Base-by-base conservation (phyloP, 30 jellyfish, hydroid and myxozoan species). In the Mastigias papua region DNA sequence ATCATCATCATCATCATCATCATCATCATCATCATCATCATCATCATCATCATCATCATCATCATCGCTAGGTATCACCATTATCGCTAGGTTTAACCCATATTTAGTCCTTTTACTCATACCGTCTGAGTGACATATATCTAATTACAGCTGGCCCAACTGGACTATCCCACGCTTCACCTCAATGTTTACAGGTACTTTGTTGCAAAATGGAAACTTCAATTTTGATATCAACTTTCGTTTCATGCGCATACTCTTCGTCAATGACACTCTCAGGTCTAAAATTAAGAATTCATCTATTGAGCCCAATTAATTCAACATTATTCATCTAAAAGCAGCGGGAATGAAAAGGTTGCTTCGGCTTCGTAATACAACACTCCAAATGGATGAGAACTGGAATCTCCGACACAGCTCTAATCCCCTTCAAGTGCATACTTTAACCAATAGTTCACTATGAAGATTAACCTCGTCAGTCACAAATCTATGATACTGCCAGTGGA, bases 391-490 rank as follows among this genome's bases (percentile, higher is more conserved):
- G 42, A 63, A 63, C 6, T 9, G 23, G 35, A 63, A 2, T 1
- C 26, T 7, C 42, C 74, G 22, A 7, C 42, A 63, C 23, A 7
- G 3, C 19, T 63, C 23, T 63, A 23, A 27, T 27, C 46, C 74
- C 23, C 37, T 27, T 63, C 74, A 63, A 63, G 74, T 63, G 74
- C 26, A 21, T 63, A 8, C 37, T 23, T 27, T 63, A 1, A 63
- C 74, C 74, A 63, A 11, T 23, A 4, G 13, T 1, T 63, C 32
- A 23, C 5, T 3, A 6, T 63, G 10, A 4, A 63, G 64, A 69
- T 69, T 69, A 69, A 73, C 85, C 69, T 73, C 19, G 71, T 25
- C 69, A 3, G 32, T 57, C 69, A 58, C 29, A 67, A 27, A 50
- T n/a, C 37, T 33, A 31, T 69, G 80, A 69, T 69, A 28, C 63